Base-by-base conservation (phyloP, 2,888 invertebrate genomes). In the Sphaerophoria taeniata region DNA sequence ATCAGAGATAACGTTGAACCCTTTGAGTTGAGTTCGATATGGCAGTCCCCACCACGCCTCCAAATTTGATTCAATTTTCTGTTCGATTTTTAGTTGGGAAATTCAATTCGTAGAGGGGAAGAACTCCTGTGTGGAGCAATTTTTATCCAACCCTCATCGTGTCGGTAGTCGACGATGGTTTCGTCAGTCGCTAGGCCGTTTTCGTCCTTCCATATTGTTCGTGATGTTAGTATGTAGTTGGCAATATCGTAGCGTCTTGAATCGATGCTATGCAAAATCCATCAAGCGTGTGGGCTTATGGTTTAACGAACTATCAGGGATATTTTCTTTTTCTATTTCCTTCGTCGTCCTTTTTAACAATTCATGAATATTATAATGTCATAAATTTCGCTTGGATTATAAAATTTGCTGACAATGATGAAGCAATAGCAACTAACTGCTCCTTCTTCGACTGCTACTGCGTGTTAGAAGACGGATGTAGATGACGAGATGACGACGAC, bases 201-300 rank as follows among this genome's bases (percentile, higher is more conserved):
- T 11, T 43, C 43, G 9, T 24, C 24, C 24, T 24, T 1, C 24
- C 24, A 24, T 24, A 24, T 24, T 24, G 24, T 24, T 24, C 24
- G 24, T 24, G 24, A 24, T 24, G 24, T 24, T 24, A 24, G n/a
- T n/a, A 24, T 24, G 24, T 16, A 49, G 49, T 16, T 43, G 49
- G 60, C 24, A 60, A 12, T 16, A 58, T 6, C 39, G 43, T 43
- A 43, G 36, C 65, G 34, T 49, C 24, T 24, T 65, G 65, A 65
- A 72, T 84, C 80, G 24, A 24, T 24, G 69, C 76, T 77, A 81
- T 85, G 85, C 85, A 85, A 81, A 85, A 85, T 81, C 85, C 81
- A 85, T 81, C 81, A 81, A 69, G 78, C 78, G 49, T 60, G 53
- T 58, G 67, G 49, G 60, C 75, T 84, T 75, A 79, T 75, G 74